A percentile compares a stretch with the other conserved stretches of the same genome.
Conservation (phyloP, 2,888 invertebrate genomes). For the Lagria hirta region DNA sequence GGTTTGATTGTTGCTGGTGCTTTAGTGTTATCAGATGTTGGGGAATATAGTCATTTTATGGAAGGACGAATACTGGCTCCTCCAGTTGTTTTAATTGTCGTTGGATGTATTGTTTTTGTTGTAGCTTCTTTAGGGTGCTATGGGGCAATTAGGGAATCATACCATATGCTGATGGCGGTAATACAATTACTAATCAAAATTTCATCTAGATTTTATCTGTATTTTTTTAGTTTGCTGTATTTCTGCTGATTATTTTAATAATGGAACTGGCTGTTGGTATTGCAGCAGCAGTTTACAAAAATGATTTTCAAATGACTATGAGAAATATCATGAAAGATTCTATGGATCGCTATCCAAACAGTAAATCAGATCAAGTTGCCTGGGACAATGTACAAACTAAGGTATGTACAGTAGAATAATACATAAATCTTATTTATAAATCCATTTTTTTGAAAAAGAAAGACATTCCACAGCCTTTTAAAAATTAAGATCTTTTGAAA, state of each 20-base stretch:
- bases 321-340: constrained; percentile 68
- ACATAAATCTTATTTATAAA: no score
- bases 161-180: constrained; percentile 82
- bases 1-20: constrained; percentile 74
- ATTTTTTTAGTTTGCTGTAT: constrained; percentile 71
- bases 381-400: constrained; percentile 79
- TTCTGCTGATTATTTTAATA: constrained; percentile 77
- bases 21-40: constrained; percentile 70
- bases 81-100: constrained; percentile 80
- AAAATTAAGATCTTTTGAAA: no score
- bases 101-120: constrained; percentile 81
- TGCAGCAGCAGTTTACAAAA: constrained; percentile 77
- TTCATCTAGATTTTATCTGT: no score
- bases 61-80: constrained; percentile 78
- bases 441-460: no score
- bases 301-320: constrained; percentile 69
- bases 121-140: constrained; percentile 91
- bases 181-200: no score
- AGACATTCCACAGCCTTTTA: no score
- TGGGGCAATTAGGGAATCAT: constrained; percentile 87
- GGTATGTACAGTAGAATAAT: constrained; percentile 41
- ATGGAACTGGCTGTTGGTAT: constrained; percentile 85
- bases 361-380: constrained; percentile 63
- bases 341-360: constrained; percentile 59
- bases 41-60: constrained; percentile 75